Percentiles rank a stretch among this genome's conserved stretches.
Evolutionary conservation across 2,113 vertebrate genomes (phyloP).

Genomic region (Amphilophus citrinellus): DNA sequence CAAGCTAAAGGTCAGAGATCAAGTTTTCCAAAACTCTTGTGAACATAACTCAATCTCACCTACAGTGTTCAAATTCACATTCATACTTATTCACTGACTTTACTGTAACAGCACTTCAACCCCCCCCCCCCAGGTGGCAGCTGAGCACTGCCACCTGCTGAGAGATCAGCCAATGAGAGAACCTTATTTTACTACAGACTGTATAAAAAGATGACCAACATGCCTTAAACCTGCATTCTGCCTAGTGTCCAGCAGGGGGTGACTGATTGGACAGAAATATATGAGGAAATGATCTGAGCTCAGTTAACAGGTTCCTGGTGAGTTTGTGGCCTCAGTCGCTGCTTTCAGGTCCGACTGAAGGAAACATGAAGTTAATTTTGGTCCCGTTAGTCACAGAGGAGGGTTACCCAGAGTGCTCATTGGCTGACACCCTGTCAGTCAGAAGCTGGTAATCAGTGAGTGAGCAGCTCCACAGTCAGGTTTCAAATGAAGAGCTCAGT

Average conservation of each 20-base stretch:
- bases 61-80: too few relatives aligned
- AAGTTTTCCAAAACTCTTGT: too few relatives aligned
- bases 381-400: too few relatives aligned
- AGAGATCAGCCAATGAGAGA: neutral
- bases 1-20: too few relatives aligned
- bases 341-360: neutral
- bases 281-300: too few relatives aligned
- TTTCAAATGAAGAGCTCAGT: neutral
- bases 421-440: neutral
- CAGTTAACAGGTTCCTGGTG: too few relatives aligned
- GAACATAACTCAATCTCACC: too few relatives aligned
- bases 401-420: neutral
- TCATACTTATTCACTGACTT: too few relatives aligned
- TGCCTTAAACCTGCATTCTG: neutral
- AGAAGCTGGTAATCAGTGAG: neutral
- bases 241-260: neutral
- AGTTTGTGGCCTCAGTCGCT: too few relatives aligned
- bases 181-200: neutral
- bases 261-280: neutral
- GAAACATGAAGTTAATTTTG: neutral
- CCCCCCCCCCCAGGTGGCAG: too few relatives aligned
- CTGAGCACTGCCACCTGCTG: too few relatives aligned
- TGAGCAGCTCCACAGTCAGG: neutral
- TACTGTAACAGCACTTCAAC: too few relatives aligned
- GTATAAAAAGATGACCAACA: neutral